These are phyloP conservation scores for Teleogryllus oceanicus DNA, from an alignment of 2,888 invertebrate species.

Conservation along the genomic window DNA sequence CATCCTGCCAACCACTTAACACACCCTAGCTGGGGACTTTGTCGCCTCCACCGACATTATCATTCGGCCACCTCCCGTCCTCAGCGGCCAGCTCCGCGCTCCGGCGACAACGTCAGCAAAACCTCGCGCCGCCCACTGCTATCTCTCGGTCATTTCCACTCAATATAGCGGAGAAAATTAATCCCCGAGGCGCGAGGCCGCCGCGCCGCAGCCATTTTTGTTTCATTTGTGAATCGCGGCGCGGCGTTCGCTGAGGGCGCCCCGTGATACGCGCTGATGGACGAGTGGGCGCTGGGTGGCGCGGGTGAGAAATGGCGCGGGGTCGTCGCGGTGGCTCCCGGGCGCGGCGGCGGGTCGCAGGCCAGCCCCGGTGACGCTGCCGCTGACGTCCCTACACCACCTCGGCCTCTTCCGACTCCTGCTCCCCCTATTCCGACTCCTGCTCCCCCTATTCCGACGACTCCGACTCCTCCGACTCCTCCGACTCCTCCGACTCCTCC, in stretches of 20 bases:
- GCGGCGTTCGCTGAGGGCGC: neutral
- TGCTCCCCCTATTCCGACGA: no score
- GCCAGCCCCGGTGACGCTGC: no score
- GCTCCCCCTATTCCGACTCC: no score
- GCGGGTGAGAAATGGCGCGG: neutral
- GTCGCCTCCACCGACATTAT: no score
- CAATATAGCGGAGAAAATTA: conserved; percentile 6
- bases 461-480: no score
- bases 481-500: no score
- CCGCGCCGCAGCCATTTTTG: neutral
- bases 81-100: neutral
- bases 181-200: neutral
- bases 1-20: no score
- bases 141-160: conserved; percentile 18
- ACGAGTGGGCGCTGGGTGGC: neutral
- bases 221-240: neutral
- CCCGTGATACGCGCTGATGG: conserved; percentile 9
- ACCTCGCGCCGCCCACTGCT: neutral
- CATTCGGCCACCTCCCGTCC: neutral
- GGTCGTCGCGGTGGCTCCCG: neutral
- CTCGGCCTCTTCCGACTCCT: no score
- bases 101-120: neutral
- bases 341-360: no score
- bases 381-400: no score
- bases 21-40: no score